Conservation (phyloP, 2,113 vertebrate genomes). For the Aegypius monachus region DNA sequence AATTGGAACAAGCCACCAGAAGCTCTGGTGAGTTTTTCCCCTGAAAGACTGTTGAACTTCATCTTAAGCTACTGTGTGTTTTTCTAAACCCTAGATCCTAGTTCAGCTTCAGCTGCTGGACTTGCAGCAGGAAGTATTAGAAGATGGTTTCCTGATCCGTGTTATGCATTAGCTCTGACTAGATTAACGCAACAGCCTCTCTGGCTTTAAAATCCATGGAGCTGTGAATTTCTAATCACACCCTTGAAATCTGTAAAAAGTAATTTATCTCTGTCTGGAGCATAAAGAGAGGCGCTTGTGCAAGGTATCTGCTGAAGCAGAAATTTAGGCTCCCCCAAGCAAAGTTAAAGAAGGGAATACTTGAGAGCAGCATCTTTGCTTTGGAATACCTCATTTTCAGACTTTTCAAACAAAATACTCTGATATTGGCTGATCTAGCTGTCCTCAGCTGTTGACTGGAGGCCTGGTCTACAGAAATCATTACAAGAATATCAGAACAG, state of each 20-base stretch:
- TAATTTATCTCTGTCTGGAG: not conserved
- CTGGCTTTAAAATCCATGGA: not conserved
- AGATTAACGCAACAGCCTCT: not conserved
- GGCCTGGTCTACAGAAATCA: not conserved
- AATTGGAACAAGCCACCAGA: not conserved
- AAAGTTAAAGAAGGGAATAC: not conserved
- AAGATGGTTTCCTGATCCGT: not conserved
- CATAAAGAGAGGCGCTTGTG: not conserved
- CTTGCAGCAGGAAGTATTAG: not conserved
- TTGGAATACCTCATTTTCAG: not conserved
- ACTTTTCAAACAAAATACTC: not conserved
- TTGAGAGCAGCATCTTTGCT: not conserved
- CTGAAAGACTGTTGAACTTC: not conserved
- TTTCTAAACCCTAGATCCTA: not conserved
- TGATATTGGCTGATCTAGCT: not conserved
- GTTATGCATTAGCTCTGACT: not conserved
- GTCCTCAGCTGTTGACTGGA: not conserved
- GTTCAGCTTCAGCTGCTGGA: not conserved
- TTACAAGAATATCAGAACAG: not conserved
- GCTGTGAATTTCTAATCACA: not conserved
- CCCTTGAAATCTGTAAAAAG: not conserved
- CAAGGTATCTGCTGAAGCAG: not conserved
- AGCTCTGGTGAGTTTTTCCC: not conserved
- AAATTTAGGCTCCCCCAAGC: not conserved
- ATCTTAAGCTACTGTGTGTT: not conserved